These are phyloP conservation scores for Scaptomyza flava DNA, from an alignment of 2,888 invertebrate species.

Conservation along the genomic window DNA sequence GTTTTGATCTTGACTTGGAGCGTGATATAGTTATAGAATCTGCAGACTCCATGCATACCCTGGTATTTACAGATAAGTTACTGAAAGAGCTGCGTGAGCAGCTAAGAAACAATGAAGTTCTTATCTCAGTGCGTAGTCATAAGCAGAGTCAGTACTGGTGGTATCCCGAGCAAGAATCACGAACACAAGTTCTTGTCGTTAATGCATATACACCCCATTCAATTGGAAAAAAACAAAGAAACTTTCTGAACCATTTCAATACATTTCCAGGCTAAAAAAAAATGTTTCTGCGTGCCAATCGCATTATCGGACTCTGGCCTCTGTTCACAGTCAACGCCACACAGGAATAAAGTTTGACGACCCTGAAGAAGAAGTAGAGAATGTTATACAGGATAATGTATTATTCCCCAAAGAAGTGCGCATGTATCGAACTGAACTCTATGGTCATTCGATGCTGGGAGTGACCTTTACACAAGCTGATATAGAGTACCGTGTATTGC, in stretches of 20 bases:
- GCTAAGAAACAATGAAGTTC: constrained; percentile 34
- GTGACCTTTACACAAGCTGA: constrained; percentile 38
- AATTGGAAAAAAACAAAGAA: constrained; percentile 29
- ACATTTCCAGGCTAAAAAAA: constrained; percentile 36
- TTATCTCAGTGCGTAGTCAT: constrained; percentile 46
- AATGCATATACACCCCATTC: constrained; percentile 36
- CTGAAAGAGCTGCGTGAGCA: constrained; percentile 35
- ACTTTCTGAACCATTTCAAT: constrained; percentile 40
- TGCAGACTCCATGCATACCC: constrained; percentile 43
- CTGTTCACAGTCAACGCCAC: too few species aligned
- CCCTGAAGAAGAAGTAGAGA: constrained; percentile 50
- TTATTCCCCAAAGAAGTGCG: constrained; percentile 31
- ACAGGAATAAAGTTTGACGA: constrained; percentile 35
- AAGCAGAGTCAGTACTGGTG: constrained; percentile 53
- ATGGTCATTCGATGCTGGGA: too few species aligned
- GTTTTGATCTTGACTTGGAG: constrained; percentile 45
- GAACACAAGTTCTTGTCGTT: constrained; percentile 47
- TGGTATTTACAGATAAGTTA: constrained; percentile 35
- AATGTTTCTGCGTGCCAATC: constrained; percentile 23
- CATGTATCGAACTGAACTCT: constrained; percentile 47
- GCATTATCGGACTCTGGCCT: neutral
- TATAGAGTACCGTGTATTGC: constrained; percentile 31
- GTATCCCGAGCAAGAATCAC: constrained; percentile 54
- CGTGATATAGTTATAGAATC: constrained; percentile 31
- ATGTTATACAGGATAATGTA: constrained; percentile 41